phyloP scores from a whole-genome alignment of 2,797 vertebrate species.

The Fringilla coelebs region DNA sequence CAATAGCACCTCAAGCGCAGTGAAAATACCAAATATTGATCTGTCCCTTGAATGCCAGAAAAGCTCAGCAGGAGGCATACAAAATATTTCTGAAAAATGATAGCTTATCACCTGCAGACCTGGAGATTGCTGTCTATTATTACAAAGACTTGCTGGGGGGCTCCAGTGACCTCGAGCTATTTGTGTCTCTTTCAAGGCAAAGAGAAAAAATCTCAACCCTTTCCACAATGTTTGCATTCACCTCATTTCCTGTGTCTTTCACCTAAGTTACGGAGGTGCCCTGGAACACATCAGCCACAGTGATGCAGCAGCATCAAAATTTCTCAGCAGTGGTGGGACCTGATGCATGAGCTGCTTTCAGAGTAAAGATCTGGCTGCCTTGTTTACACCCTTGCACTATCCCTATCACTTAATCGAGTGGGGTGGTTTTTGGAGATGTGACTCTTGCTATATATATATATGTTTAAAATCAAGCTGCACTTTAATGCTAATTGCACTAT shows the following conservation, averaged over 20 bases:
- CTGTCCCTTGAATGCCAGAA: conserved; percentile 35
- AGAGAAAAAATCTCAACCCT: conserved; percentile 7
- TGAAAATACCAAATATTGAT: conserved; percentile 63
- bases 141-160: conserved; percentile 49
- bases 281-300: background rate
- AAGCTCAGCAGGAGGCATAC: conserved; percentile 49
- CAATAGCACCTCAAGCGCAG: conserved; percentile 9
- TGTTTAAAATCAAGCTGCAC: background rate
- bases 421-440: background rate
- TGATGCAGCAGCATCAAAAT: background rate
- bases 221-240: conserved; percentile 15
- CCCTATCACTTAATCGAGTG: background rate
- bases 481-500: background rate
- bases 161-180: conserved; percentile 48
- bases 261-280: background rate
- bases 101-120: conserved; percentile 61
- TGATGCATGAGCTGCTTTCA: background rate
- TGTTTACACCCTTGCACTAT: background rate
- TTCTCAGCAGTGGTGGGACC: background rate
- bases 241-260: background rate
- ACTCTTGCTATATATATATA: background rate
- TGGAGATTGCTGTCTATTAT: conserved; percentile 12
- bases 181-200: conserved; percentile 45
- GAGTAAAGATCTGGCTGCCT: background rate
- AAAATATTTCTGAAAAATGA: conserved; percentile 41